Evolutionary conservation across 2,888 invertebrate species (phyloP).

Genomic region (Quadroppia sp.): DNA sequence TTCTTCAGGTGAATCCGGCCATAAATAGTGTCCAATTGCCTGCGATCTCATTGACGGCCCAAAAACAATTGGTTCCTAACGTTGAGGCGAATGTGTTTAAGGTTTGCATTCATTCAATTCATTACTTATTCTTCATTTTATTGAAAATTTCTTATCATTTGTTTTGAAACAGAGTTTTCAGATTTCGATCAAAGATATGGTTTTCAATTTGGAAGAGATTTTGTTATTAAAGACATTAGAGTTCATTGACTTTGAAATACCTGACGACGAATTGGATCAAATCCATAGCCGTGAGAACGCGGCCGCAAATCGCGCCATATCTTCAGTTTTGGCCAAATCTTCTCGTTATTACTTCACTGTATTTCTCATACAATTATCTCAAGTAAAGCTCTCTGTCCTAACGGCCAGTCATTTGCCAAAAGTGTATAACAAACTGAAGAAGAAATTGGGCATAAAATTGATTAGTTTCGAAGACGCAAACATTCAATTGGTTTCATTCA

Average conservation of each 20-base stretch:
- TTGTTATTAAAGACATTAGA: constrained; percentile 66
- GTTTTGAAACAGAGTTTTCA: constrained; percentile 39
- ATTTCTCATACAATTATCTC: constrained; percentile 70
- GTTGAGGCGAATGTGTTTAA: constrained; percentile 82
- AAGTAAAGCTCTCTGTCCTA: constrained; percentile 80
- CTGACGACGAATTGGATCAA: constrained; percentile 40
- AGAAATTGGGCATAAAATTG: constrained; percentile 76
- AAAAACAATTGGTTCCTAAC: constrained; percentile 66
- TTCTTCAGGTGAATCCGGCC: constrained; percentile 65
- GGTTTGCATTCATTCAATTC: constrained; percentile 53
- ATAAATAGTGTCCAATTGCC: constrained; percentile 57
- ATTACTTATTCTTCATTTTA: too few species aligned
- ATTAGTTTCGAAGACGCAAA: constrained; percentile 95
- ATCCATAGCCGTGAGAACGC: constrained; percentile 21
- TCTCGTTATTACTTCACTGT: constrained; percentile 79
- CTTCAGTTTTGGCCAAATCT: constrained; percentile 61
- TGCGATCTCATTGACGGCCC: constrained; percentile 73
- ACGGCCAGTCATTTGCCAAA: constrained; percentile 76
- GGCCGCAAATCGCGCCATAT: constrained; percentile 60
- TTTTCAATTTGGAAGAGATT: constrained; percentile 71
- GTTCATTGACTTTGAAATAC: constrained; percentile 52
- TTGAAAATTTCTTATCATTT: too few species aligned
- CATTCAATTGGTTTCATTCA: constrained; percentile 78
- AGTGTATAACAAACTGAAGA: constrained; percentile 73
- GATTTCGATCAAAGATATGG: constrained; percentile 42